Base-by-base conservation (phyloP, 2,797 vertebrate genomes). In the Gymnoscopelus braueri region DNA sequence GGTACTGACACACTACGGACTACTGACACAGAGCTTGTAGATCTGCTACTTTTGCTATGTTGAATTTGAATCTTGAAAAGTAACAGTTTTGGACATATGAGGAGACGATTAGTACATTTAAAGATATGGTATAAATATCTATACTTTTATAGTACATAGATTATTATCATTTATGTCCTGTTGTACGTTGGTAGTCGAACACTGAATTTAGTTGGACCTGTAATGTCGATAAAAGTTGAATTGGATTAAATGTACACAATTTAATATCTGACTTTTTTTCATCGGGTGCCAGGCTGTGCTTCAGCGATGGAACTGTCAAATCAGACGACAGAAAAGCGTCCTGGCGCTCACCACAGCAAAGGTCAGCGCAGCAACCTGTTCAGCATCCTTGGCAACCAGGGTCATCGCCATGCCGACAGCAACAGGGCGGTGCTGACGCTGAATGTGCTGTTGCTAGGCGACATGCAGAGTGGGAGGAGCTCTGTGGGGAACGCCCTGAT, bases 401-500 rank as follows among this genome's bases (percentile, higher is more conserved):
- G 9, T 11, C 39, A 39, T 8, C 59, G 3, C 6, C 11, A 3
- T 1, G 3, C 7, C 1, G 52, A 49, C 2, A 63, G 83, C 12
- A 19, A 19, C 19, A 70, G 60, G 13, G 71, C 62, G 0, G 80
- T 88, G 35, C 85, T 94, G 74, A 66, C 61, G 23, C 88, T 96
- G 72, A 95, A 95, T 9, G 81, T 95, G 39, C 89, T 92, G 62
- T 81, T 97, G 83, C 89, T 96, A 9, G 96, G 95, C 11, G 80
- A 78, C 77, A 79, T 71, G 39, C 95, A 96, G 78, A 93, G 88
- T 74, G 95, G 96, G 54, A 94, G 96, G 85, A 96, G 96, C 8
- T 90, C 94, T 66, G 87, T 93, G 57, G 95, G 95, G 61, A 96
- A 96, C 11, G 89, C 88, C 61, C 88, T 96, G 60, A 74, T 96